Base-by-base conservation (phyloP, 1,140 invertebrate species). In the Homalodisca vitripennis region DNA sequence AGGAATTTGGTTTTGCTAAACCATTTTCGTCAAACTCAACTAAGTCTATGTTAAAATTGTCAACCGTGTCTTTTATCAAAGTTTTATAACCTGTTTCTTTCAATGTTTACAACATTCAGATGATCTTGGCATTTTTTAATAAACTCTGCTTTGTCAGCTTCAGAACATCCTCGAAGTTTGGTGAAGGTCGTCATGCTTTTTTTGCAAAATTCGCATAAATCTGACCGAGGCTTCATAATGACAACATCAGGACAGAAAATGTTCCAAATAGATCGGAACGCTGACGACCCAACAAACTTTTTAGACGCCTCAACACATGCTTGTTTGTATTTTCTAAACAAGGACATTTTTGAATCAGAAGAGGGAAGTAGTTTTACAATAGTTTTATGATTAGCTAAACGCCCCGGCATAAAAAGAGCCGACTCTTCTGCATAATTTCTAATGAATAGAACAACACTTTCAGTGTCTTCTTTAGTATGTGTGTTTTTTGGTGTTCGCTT, bases 351-450 rank as follows among this genome's bases (percentile, higher is more conserved):
- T 12, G 1, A 51, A 31, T 68, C 67, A 34, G 27, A 32, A n/a
- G 67, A 53, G 26, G 67, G 67, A 26, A 68, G 67, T n/a, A 68
- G 34, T 31, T 68, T 68, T 14, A 68, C 67, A 32, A 60, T 41
- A 34, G 20, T 34, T 13, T 22, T 60, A 14, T 60, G 67, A 22
- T 26, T 29, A 22, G 67, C 51, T 60, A 53, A 53, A 6, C 32
- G 14, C 3, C 67, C 67, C 30, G 67, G 67, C 27, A 68, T 48
- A 41, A 68, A 68, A 17, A 68, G n/a, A 22, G 67, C 67, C 30
- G 47, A 29, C 34, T 68, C 46, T 24, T 60, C 32, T 22, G 67
- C 67, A 68, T 68, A 68, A 20, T 68, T 68, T 60, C 53, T 17
- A 26, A 68, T 68, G 32, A 68, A 68, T 24, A 29, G 30, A 30